phyloP scores from a whole-genome alignment of 2,113 vertebrate species.

The Tychaedon coryphoeus region DNA sequence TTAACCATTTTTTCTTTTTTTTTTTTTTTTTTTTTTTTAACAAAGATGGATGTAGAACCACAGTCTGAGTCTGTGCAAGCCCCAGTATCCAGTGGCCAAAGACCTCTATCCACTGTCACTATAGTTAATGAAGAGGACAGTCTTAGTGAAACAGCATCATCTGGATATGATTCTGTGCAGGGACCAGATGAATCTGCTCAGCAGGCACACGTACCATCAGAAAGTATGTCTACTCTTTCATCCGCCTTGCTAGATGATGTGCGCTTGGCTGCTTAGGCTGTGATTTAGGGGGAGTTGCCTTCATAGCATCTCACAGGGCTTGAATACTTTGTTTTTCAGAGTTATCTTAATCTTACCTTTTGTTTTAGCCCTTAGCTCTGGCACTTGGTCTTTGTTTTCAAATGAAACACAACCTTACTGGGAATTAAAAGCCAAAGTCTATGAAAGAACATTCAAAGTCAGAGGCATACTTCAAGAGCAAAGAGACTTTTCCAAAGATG shows the following conservation, averaged over 20 bases:
- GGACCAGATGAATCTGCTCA: conserved; percentile 73
- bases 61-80: conserved; percentile 57
- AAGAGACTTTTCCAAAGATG: neutral
- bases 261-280: neutral
- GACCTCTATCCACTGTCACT: neutral
- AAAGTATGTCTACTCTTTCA: conserved; percentile 54
- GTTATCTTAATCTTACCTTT: neutral
- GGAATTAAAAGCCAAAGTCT: neutral
- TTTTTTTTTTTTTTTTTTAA: neutral
- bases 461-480: neutral
- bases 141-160: conserved; percentile 80
- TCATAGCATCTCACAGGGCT: neutral
- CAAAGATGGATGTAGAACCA: conserved; percentile 71
- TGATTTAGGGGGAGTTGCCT: neutral
- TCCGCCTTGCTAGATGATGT: neutral
- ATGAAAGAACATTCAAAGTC: neutral
- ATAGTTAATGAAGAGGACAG: conserved; percentile 71
- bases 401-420: neutral
- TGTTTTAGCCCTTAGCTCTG: neutral
- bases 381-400: neutral
- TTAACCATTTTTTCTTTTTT: neutral
- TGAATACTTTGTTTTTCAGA: neutral
- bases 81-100: conserved; percentile 38
- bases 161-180: conserved; percentile 82
- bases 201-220: conserved; percentile 59